These are phyloP conservation scores for Acropternis orthonyx DNA, from an alignment of 2,797 vertebrate species.

Conservation along the genomic window DNA sequence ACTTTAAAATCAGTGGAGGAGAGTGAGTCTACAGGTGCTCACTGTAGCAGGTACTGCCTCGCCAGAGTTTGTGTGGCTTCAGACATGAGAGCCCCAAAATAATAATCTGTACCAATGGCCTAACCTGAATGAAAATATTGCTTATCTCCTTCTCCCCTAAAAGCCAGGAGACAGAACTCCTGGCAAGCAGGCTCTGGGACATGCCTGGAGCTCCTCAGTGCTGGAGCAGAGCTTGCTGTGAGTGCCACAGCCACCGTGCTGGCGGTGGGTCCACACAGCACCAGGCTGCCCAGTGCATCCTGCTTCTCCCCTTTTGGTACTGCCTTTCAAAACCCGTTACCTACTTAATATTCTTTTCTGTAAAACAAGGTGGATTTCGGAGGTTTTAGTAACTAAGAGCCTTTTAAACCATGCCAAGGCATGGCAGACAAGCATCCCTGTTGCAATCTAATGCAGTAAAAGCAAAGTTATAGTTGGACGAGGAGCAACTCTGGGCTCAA, in stretches of 20 bases:
- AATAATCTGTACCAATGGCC: not conserved
- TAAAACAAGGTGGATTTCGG: not conserved
- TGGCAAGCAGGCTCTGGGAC: not conserved
- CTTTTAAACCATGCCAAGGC: accelerated
- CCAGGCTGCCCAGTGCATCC: not conserved
- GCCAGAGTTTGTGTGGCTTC: not conserved
- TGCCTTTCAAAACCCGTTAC: not conserved
- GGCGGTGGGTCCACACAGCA: accelerated
- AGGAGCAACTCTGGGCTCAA: not conserved
- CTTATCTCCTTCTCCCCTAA: not conserved
- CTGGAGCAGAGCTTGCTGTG: not conserved
- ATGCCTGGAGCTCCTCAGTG: not conserved
- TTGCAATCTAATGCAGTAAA: not conserved
- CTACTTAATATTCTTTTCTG: not conserved
- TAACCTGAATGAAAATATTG: not conserved
- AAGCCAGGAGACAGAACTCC: not conserved
- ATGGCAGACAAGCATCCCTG: not conserved
- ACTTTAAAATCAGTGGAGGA: not conserved
- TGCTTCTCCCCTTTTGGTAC: not conserved
- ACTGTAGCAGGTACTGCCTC: not conserved
- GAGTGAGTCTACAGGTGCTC: not conserved
- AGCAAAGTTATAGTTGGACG: not conserved
- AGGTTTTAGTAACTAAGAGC: not conserved
- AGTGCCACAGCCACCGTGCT: accelerated
- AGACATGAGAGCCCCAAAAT: not conserved